Percentiles rank a stretch among this genome's conserved stretches.
These are phyloP conservation scores for Megaptera novaeangliae DNA, from an alignment of 2,113 vertebrate species.

Conservation along the genomic window DNA sequence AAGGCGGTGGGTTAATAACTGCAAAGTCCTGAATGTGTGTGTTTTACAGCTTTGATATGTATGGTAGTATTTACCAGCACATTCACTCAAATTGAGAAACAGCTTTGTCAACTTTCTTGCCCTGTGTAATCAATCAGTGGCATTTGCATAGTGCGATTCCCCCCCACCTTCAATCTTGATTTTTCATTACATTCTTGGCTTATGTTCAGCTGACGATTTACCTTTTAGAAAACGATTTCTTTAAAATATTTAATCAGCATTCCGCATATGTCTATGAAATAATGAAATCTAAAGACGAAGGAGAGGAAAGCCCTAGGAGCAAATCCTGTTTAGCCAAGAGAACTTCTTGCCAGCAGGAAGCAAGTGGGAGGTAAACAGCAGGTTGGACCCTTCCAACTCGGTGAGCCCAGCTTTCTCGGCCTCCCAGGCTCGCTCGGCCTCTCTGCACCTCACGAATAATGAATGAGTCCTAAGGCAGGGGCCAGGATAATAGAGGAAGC, in stretches of 20 bases:
- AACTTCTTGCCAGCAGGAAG: slow-evolving; percentile 32
- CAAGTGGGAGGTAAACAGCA: slow-evolving; percentile 14
- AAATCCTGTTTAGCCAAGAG: not conserved
- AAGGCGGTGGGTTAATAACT: not conserved
- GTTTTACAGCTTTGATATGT: not conserved
- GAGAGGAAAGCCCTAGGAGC: not conserved
- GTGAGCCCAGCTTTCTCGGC: not conserved
- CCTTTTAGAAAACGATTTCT: slow-evolving; percentile 21
- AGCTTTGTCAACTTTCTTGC: not conserved
- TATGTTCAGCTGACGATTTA: not conserved
- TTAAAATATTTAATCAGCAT: not conserved
- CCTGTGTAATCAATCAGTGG: slow-evolving; percentile 10
- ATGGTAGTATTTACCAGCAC: not conserved
- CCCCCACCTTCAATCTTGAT: not conserved
- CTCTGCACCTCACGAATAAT: not conserved
- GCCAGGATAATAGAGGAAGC: not conserved
- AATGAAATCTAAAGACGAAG: not conserved
- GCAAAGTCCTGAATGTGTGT: not conserved
- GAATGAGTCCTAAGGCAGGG: not conserved
- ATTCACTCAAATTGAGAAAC: not conserved
- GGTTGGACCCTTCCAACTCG: not conserved
- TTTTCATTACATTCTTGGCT: slow-evolving; percentile 8
- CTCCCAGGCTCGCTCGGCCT: not conserved
- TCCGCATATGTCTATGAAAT: not conserved
- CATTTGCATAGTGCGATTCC: not conserved